Conservation (phyloP, 2,888 invertebrate species). For the Yponomeuta malinellus region DNA sequence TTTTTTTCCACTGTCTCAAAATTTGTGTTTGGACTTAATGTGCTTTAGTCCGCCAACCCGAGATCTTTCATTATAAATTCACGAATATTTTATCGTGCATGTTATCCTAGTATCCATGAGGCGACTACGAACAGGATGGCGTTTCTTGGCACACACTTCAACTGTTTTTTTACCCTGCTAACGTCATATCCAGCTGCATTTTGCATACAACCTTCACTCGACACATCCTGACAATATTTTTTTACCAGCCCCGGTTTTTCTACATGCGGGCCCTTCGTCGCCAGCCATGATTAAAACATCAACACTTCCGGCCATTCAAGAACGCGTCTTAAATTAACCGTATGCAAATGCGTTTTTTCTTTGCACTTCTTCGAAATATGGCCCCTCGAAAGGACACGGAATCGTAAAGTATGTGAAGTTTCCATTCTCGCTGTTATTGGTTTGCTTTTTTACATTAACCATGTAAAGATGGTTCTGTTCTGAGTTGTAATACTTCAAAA, state of each 20-base stretch:
- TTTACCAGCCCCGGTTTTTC: neutral
- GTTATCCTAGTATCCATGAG: neutral
- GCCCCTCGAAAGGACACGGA: neutral
- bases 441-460: too few relatives aligned
- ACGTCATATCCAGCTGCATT: neutral
- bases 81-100: too few relatives aligned
- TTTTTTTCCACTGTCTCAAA: too few relatives aligned
- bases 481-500: too few relatives aligned
- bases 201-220: neutral
- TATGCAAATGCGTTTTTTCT: constrained; percentile 24
- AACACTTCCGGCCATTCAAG: constrained; percentile 63
- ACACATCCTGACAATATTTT: neutral
- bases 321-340: constrained; percentile 33
- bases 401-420: too few relatives aligned
- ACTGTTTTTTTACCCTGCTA: neutral
- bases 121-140: neutral
- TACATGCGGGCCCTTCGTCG: neutral
- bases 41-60: too few relatives aligned
- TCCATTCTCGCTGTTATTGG: too few relatives aligned
- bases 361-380: constrained; percentile 26
- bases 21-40: too few relatives aligned
- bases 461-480: too few relatives aligned
- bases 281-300: constrained; percentile 7
- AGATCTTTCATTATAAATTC: too few relatives aligned
- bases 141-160: neutral